phyloP scores from a whole-genome alignment of 2,113 vertebrate genomes.

The Oryzias celebensis region DNA sequence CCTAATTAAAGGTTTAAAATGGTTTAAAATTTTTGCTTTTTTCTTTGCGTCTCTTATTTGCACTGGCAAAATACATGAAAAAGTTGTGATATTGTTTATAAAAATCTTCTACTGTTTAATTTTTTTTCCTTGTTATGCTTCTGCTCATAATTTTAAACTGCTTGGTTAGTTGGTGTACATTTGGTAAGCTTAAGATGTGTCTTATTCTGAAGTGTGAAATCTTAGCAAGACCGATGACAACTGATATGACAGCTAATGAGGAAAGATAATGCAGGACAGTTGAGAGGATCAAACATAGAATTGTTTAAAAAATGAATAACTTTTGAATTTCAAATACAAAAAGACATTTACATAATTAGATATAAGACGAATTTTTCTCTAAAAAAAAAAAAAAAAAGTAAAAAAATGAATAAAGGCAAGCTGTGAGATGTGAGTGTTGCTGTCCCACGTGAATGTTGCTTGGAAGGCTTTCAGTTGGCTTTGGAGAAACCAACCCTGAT shows the following conservation, averaged over 20 bases:
- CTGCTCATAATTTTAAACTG: neutral
- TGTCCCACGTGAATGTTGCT: slow-evolving; percentile 45
- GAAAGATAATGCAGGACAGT: too few species aligned
- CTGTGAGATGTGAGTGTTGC: slow-evolving; percentile 32
- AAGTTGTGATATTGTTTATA: too few species aligned
- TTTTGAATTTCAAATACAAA: too few species aligned
- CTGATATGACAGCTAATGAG: neutral
- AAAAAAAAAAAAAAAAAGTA: slow-evolving; percentile 28
- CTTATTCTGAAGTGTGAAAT: neutral
- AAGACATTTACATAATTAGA: neutral
- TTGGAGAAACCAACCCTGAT: slow-evolving; percentile 46
- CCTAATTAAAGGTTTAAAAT: too few species aligned
- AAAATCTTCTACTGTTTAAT: too few species aligned
- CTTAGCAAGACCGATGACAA: neutral
- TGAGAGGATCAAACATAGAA: too few species aligned
- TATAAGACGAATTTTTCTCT: slow-evolving; percentile 26
- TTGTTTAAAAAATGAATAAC: too few species aligned
- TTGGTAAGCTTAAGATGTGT: neutral
- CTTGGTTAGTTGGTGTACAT: neutral
- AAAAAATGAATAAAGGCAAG: slow-evolving; percentile 38
- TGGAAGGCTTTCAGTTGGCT: slow-evolving; percentile 51
- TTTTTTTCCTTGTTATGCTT: neutral
- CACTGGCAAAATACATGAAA: too few species aligned
- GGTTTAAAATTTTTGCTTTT: too few species aligned
- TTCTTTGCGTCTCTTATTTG: too few species aligned